These are phyloP conservation scores for Cataglyphis hispanica DNA, from an alignment of 1,140 invertebrate genomes.

Conservation along the genomic window DNA sequence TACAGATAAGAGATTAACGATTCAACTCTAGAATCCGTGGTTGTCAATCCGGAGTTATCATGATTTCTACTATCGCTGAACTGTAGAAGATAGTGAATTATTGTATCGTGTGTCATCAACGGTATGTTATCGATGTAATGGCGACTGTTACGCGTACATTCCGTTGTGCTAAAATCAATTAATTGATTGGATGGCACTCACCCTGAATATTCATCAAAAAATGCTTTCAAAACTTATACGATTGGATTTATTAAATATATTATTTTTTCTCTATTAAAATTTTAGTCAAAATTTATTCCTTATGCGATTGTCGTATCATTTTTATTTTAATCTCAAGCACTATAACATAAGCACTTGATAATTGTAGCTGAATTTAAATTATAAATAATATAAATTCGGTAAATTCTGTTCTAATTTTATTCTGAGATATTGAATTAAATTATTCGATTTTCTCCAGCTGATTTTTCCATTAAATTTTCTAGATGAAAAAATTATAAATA, in stretches of 20 bases:
- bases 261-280: neutral
- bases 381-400: neutral
- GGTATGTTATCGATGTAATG: constrained; percentile 65
- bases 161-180: constrained; percentile 46
- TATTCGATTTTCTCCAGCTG: neutral
- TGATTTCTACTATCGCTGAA: constrained; percentile 76
- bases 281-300: neutral
- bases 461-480: too few species aligned
- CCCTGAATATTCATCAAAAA: constrained; percentile 8
- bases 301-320: neutral
- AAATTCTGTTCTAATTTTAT: neutral
- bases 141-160: constrained; percentile 26
- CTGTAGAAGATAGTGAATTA: constrained; percentile 82
- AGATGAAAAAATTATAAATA: neutral
- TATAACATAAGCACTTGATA: neutral
- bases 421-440: neutral
- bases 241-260: neutral
- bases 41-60: constrained; percentile 77
- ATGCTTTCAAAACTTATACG: neutral
- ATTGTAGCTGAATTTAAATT: neutral
- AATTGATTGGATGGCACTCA: constrained; percentile 33
- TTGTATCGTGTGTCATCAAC: constrained; percentile 79
- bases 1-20: constrained; percentile 79
- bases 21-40: constrained; percentile 83
- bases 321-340: constrained; percentile 8